Base-by-base conservation (phyloP, 2,113 vertebrate species). In the Psophia crepitans region DNA sequence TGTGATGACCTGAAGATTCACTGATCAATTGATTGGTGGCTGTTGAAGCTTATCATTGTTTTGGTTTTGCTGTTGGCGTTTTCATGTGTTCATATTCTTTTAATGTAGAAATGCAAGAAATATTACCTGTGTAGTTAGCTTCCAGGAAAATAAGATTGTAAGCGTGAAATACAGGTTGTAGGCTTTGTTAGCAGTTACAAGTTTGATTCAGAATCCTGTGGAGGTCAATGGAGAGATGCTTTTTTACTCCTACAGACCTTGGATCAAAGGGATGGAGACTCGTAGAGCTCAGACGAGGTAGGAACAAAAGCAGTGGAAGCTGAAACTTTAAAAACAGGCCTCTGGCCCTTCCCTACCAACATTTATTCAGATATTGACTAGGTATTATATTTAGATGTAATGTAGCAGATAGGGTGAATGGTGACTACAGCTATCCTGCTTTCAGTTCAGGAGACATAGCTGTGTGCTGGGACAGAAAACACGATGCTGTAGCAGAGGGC, bases 211-310 rank as follows among this genome's bases (percentile, higher is more conserved):
- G 18, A 54, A 15, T 44, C n/a, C 26, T 63, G 54, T 54, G n/a
- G 35, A 61, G 5, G 19, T 80, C 33, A 76, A 7, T 27, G 30
- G 12, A 73, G 41, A 69, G 75, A 26, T 76, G 79, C 4, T 65
- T 75, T 84, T 77, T 78, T 4, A 21, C 5, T 89, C 35, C 49
- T 32, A 39, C 30, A 60, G 84, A 70, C 49, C 22, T 66, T 78
- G 37, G 4, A 35, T 56, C 43, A 35, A 84, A 70, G 22, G 35
- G 4, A 12, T 71, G 58, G 41, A 70, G 60, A 14, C 37, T 51
- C 0, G 0, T 20, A 85, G 65, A 27, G 18, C 18, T 93, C 5
- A 1, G 23, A 35, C 32, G 43, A 79, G 35, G n/a, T 35, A 43
- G 26, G 7, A 90, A 18, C 61, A 66, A 63, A 85, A 79, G 15